These are phyloP conservation scores for Atherix ibis DNA, from an alignment of 2,888 invertebrate species.

Conservation along the genomic window DNA sequence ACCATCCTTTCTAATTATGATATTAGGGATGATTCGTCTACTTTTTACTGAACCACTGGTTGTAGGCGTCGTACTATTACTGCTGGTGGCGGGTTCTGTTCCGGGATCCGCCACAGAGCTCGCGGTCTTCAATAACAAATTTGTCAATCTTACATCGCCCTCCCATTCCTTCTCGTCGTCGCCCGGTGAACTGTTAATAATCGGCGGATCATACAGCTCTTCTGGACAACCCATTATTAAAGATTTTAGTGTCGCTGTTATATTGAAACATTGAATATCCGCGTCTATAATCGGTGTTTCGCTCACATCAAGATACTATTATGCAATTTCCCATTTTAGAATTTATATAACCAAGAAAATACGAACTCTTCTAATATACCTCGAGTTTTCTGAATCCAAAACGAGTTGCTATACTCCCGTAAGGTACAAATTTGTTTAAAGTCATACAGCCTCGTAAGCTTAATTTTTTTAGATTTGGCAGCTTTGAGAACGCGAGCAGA, in stretches of 20 bases:
- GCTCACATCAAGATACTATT: constrained; percentile 37
- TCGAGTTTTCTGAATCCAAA: constrained; percentile 42
- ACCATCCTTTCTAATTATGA: constrained; percentile 1
- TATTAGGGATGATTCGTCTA: no score
- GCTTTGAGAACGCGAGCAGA: constrained; percentile 56
- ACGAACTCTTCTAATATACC: constrained; percentile 13
- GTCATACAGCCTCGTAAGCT: constrained; percentile 47
- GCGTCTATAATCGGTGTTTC: constrained; percentile 41
- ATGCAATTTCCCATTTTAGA: background rate
- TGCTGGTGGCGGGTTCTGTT: no score
- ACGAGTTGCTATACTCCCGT: constrained; percentile 55
- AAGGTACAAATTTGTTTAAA: constrained; percentile 56
- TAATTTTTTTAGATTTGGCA: constrained; percentile 43
- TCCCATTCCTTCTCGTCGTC: no score
- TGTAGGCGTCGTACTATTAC: no score
- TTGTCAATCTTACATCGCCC: no score
- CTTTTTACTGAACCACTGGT: no score
- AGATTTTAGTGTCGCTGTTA: constrained; percentile 35
- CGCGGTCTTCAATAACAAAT: no score
- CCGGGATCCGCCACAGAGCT: no score
- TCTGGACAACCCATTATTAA: constrained; percentile 36
- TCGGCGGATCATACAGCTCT: no score
- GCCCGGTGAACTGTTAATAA: no score
- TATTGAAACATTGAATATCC: constrained; percentile 42
- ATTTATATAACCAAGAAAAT: constrained; percentile 3